Base-by-base conservation (phyloP, 1,140 invertebrate genomes). In the Brachionus calyciflorus region DNA sequence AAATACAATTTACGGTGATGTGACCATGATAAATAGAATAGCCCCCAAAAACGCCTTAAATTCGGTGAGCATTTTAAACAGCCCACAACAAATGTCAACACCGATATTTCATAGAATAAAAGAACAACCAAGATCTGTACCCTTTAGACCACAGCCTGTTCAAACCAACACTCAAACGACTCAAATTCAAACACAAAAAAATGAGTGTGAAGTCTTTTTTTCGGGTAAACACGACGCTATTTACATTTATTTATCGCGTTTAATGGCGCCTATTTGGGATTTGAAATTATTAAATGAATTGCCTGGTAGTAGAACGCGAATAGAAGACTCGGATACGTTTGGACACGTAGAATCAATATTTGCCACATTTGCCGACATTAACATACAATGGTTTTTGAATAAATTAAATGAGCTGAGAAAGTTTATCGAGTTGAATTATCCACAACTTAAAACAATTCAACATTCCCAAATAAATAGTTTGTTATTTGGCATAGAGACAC, bases 1-100 rank as follows among this genome's bases (percentile, higher is more conserved):
- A 78, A 83, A 88, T 5, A 86, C 89, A 49, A 92, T 89, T 82
- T 93, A 92, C 2, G 89, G 91, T 3, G 94, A 94, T 84, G 94
- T 49, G 3, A 73, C 69, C 33, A 40, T 73, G 46, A 49, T 73
- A 6, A 73, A 73, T n/a, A 21, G 33, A 41, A 12, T 73, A 21
- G 46, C 30, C 24, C 1, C 28, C 24, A 51, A 51, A 17, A 37
- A 19, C 24, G 69, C 69, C 7, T 40, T 55, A 1, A 73, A 73
- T 41, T 51, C 46, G 9, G 46, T 73, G 0, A 37, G 28, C 1
- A 40, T 55, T 19, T 37, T 73, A 33, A 49, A 73, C 26, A 55
- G 51, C 51, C 69, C 69, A 12, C 69, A 73, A 33, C 69, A 73
- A 30, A 73, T 73, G 69, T 73, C 69, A 6, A 73, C 69, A 1